phyloP scores from a whole-genome alignment of 2,888 invertebrate species.

The Calameuta filiformis region DNA sequence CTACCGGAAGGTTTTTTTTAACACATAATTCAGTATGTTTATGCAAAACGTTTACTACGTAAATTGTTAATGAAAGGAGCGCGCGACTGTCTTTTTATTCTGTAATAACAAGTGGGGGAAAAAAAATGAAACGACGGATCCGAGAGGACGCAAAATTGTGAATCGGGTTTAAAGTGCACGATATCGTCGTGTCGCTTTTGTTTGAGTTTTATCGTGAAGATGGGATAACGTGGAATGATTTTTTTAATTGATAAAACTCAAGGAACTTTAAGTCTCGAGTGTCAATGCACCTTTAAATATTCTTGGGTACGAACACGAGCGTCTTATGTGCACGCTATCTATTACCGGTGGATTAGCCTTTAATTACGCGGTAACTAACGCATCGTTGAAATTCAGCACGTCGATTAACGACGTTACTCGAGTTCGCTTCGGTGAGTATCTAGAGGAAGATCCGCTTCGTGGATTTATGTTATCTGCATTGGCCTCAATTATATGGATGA shows the following conservation, averaged over 20 bases:
- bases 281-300: background rate
- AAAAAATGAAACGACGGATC: background rate
- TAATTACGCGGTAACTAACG: background rate
- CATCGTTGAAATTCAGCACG: background rate
- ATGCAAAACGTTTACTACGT: background rate
- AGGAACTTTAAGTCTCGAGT: background rate
- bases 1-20: background rate
- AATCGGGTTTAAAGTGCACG: background rate
- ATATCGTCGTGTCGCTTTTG: background rate
- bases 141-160: background rate
- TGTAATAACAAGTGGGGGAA: background rate
- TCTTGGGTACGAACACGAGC: background rate
- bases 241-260: background rate
- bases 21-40: background rate
- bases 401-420: background rate
- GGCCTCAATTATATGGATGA: background rate
- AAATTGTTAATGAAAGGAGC: background rate
- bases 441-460: background rate
- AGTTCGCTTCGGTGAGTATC: background rate
- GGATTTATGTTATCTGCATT: background rate
- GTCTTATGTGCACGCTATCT: background rate
- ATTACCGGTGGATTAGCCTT: background rate
- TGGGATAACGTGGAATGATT: background rate
- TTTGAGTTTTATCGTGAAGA: background rate
- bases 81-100: background rate